Percentiles rank a stretch among this genome's conserved stretches.
These are phyloP conservation scores for Apostichopus californicus DNA, from an alignment of 35 echinoderm and acorn worm genomes.

Conservation along the genomic window DNA sequence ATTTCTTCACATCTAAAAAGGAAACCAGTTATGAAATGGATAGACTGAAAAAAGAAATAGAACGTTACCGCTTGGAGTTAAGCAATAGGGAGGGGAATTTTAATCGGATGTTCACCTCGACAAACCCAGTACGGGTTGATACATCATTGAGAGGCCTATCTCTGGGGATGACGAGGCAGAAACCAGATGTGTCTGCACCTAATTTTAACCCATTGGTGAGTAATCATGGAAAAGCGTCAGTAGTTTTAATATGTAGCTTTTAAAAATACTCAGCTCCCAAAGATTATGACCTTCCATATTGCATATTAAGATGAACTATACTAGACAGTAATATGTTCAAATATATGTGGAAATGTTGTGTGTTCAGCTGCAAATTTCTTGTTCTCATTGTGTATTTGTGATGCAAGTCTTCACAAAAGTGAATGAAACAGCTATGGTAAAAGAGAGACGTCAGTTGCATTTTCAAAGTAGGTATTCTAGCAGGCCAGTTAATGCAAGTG, in stretches of 20 bases:
- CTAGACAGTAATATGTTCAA: too few relatives aligned
- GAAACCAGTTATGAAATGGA: slow-evolving; percentile 80
- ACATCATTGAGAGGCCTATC: slow-evolving; percentile 8
- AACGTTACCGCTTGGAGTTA: slow-evolving; percentile 74
- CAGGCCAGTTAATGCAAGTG: too few relatives aligned
- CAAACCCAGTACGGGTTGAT: slow-evolving; percentile 52
- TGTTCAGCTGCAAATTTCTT: too few relatives aligned
- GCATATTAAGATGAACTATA: too few relatives aligned
- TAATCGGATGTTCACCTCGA: slow-evolving; percentile 87
- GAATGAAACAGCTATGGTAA: too few relatives aligned
- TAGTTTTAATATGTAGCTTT: not conserved
- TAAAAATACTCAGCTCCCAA: not conserved
- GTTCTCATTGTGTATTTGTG: too few relatives aligned
- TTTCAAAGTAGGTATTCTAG: too few relatives aligned
- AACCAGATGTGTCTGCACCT: not conserved
- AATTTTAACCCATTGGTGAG: slow-evolving; percentile 2
- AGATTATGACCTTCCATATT: not conserved
- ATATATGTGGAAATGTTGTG: too few relatives aligned
- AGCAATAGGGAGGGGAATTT: slow-evolving; percentile 92
- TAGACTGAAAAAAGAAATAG: slow-evolving; percentile 67
- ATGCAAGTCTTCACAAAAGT: too few relatives aligned
- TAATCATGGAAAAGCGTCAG: not conserved
- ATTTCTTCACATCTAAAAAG: not conserved
- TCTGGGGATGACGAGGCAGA: slow-evolving; percentile 27
- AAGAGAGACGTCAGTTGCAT: too few relatives aligned